Evolutionary conservation across 92 coral and sea anemone species (phyloP).

Genomic region (Anthopleura xanthogrammica): DNA sequence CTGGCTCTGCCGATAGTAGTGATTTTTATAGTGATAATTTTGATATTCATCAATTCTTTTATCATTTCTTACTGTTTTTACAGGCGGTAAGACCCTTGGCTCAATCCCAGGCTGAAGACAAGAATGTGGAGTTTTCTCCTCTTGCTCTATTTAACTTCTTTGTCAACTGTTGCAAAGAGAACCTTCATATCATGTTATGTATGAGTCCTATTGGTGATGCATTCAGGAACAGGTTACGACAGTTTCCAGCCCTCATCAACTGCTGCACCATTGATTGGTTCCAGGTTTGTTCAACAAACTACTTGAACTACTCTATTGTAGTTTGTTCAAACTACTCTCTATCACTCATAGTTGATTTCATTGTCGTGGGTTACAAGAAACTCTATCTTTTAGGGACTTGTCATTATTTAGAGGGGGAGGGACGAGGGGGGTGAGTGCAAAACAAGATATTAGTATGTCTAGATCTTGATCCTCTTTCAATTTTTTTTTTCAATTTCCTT

Average conservation of each 20-base stretch:
- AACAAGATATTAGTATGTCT: too few species aligned
- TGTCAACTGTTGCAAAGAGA: conserved; percentile 93
- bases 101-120: conserved; percentile 97
- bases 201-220: conserved; percentile 99
- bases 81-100: conserved; percentile 98
- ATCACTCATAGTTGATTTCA: not conserved
- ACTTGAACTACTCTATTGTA: too few species aligned
- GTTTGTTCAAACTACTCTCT: too few species aligned
- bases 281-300: conserved; percentile 65
- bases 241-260: conserved; percentile 98
- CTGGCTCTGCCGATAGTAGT: too few species aligned
- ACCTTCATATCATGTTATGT: conserved; percentile 97
- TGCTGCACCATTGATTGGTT: conserved; percentile 99
- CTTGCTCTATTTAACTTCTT: conserved; percentile 95
- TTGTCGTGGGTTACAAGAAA: too few species aligned
- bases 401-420: too few species aligned
- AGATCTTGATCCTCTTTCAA: too few species aligned
- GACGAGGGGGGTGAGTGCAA: too few species aligned
- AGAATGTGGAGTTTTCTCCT: conserved; percentile 95
- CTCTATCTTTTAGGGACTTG: not conserved
- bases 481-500: too few species aligned
- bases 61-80: not conserved
- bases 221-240: conserved; percentile 94
- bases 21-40: not conserved
- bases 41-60: not conserved